Base-by-base conservation (phyloP, 2,113 vertebrate species). In the Astur gentilis region DNA sequence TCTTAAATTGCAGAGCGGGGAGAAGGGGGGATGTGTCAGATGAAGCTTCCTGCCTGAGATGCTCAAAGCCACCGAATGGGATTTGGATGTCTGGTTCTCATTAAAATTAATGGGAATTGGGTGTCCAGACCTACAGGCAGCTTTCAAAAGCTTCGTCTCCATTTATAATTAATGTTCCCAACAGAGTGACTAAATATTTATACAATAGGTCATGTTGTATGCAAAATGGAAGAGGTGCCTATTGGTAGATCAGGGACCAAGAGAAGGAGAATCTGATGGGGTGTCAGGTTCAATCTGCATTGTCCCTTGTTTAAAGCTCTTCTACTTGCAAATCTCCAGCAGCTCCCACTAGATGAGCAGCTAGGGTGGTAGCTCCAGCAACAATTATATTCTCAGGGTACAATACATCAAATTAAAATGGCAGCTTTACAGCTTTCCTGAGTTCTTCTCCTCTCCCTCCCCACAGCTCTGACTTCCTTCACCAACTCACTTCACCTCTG, bases 71-170 rank as follows among this genome's bases (percentile, higher is more conserved):
- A 94, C 42, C 3, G 4, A 91, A 69, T n/a, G 91, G 78, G 87
- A 96, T 95, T 95, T 95, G 78, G 71, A 96, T 95, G 91, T 76
- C 96, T 94, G 82, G 18, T 80, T 95, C 96, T 95, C 95, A 97
- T 97, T 95, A 97, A 97, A 95, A 97, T 91, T 85, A 95, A 97
- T 95, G 81, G 93, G 89, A 96, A 95, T 88, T 80, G 93, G 93
- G 95, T 96, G 97, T 69, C 66, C 71, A 85, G 95, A 93, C 55
- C 84, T 87, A 79, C 78, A 93, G 87, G 81, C 91, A 94, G 91
- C 89, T 95, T 93, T 84, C 81, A 79, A 91, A 93, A 94, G 81
- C 87, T 95, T 82, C 6, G 0, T 87, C 57, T 54, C 91, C 38
- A 91, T 93, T 83, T 95, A 95, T 95, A 95, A 95, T 93, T 91